Conservation (phyloP, 2,888 invertebrate species). For the Lithophane ornitopus region DNA sequence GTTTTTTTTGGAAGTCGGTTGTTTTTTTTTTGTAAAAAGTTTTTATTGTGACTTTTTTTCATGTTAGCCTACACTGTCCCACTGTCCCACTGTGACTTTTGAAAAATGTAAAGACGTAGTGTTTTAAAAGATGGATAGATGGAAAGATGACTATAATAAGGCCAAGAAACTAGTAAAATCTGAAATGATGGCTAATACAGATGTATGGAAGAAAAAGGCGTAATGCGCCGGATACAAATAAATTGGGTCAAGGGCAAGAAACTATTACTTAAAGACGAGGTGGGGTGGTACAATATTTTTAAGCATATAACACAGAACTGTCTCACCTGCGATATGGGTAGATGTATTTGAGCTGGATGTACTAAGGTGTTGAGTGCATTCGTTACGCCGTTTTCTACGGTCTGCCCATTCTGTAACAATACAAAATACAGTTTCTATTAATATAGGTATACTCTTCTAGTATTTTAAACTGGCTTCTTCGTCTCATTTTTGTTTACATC, state of each 20-base stretch:
- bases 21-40: no score
- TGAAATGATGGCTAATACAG: not conserved
- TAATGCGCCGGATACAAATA: not conserved
- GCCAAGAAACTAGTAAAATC: no score
- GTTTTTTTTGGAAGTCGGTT: no score
- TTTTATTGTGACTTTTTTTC: no score
- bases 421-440: not conserved
- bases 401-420: slow-evolving; percentile 80
- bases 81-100: no score
- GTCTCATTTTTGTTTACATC: not conserved
- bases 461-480: not conserved
- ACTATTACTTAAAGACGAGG: not conserved
- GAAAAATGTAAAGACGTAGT: not conserved
- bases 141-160: not conserved
- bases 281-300: not conserved
- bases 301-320: slow-evolving; percentile 10
- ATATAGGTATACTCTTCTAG: not conserved
- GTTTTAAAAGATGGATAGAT: not conserved
- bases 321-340: slow-evolving; percentile 86
- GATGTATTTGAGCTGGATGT: slow-evolving; percentile 88
- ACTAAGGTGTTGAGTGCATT: slow-evolving; percentile 82
- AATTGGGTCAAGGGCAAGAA: not conserved
- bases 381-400: slow-evolving; percentile 81
- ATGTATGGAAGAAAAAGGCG: not conserved
- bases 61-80: no score